Evolutionary conservation across 2,797 vertebrate genomes (phyloP), one percentile per base, ranked within the genome.

Genomic region (Stomatorhinus walkeri): DNA sequence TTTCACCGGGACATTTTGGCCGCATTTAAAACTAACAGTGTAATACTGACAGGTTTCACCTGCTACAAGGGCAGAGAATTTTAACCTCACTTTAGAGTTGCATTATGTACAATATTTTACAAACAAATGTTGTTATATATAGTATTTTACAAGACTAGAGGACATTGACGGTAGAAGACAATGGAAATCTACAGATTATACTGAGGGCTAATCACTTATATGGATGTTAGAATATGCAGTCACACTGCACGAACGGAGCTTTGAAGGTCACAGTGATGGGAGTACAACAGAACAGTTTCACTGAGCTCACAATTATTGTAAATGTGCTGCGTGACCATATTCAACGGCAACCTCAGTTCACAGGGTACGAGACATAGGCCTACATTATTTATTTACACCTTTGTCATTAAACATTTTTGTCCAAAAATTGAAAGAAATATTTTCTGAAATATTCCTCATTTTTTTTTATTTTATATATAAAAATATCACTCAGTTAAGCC

Each of bases 101-200:
- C 87, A 87, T 93, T 85, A 92, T 91, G 91, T 92, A 91, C 92
- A 95, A 94, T 93, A 94, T 94, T 94, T 92, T 94, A 95, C 94
- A 95, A 89, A 93, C 91, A 90, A 4, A 40, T 59, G 5, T 32
- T 36, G 8, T 19, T 87, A 46, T 64, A 49, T 48, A 87, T 49
- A 68, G 14, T 43, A 87, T 61, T 86, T 87, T 87, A 89, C 51
- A 46, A 83, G 54, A 87, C 54, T 72, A 72, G 52, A 85, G 87
- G 87, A 76, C 87, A 43, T 87, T 89, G 87, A 87, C 87, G 88
- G 72, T 85, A 61, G 86, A 87, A 89, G 76, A 79, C 43, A 64
- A 79, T 64, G 76, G 87, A 88, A 88, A 89, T 59, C 48, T 59
- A 52, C 59, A 40, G 48, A 32, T 86, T 87, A 36, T 52, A 87